Evolutionary conservation across 2,797 vertebrate genomes (phyloP), one percentile per base, ranked within the genome.

Genomic region (Lepidocolaptes lacrymiger): DNA sequence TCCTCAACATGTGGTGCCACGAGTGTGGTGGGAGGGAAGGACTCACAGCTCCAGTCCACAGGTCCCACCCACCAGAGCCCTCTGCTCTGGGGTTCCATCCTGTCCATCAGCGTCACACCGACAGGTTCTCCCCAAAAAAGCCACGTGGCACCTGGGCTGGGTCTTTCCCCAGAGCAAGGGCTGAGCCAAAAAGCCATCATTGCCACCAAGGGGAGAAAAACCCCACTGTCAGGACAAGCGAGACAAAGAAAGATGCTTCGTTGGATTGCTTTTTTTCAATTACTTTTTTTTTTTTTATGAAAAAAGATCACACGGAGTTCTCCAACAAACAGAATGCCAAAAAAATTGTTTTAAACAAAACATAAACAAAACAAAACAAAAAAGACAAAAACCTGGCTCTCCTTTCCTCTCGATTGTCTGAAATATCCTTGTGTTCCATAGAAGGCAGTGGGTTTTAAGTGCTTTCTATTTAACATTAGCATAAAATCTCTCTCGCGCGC

Each of bases 331-430:
- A 97, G 97, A 98, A 98, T 97, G 97, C 89, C 95, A 97, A 98
- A 97, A 97, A 95, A 97, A 97, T 59, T 41, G 78, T 41, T 90
- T 94, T 54, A 96, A 97, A 96, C 95, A 92, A 93, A 96, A 96
- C 92, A 93, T 81, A 76, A 97, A 98, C 93, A 94, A 95, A 94
- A 88, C 91, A 83, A 81, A 85, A 92, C 73, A 84, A 89, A 89
- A 91, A 97, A 88, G 92, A 95, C 82, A 97, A 94, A 61, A 97
- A 96, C 97, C 97, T 98, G 98, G 97, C 98, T 98, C 98, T 98
- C 97, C 98, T 97, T 97, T 96, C 97, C 97, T 98, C 97, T 98
- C 97, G 99, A 99, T 99, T 99, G 99, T 99, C 99, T 97, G 96
- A 97, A 97, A 97, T 93, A 97, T 97, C 98, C 97, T 97, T 82